Evolutionary conservation across 2,797 vertebrate genomes (phyloP), one percentile per base, ranked within the genome.

Genomic region (Synanceia verrucosa): DNA sequence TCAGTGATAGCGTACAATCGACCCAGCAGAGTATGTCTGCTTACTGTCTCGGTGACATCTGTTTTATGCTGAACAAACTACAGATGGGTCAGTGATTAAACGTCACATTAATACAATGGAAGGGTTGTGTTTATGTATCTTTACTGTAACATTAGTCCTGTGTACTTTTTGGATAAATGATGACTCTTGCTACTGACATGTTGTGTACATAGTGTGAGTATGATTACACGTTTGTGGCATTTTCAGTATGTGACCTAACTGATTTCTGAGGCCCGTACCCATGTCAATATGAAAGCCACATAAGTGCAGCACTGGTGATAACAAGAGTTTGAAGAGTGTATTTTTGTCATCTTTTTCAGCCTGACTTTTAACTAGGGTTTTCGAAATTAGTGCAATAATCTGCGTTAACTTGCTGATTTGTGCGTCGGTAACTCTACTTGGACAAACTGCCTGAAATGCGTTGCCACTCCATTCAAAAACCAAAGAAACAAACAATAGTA

Each of bases 11-110:
- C 5, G 76, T 65, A 68, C 78, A 58, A 50, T 43, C 2, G 47
- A 37, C 62, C 47, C 67, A 51, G 71, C 73, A 51, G 66, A 79
- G 59, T 46, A 28, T 18, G 63, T 81, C 89, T 90, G 89, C 78
- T 81, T 44, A 79, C 73, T 79, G 82, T 91, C 86, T 76, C 47
- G 0, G 52, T 75, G 85, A 87, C 87, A 79, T 90, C 84, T 89
- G 88, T 73, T 87, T 84, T 70, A 28, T 63, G 48, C 81, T 62
- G 78, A 43, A 37, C 57, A 61, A 23, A 76, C 61, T 59, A 33
- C 76, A 76, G 73, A 79, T 31, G 59, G 37, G 48, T 2, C 72
- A 51, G 39, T 68, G 73, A 79, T 83, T 74, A 59, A 76, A 70
- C 62, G 60, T 60, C 36, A 33, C 55, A 71, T 71, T 46, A 16